These are phyloP conservation scores for Oscheius sp. DNA, from an alignment of 2,888 invertebrate genomes.

Conservation along the genomic window DNA sequence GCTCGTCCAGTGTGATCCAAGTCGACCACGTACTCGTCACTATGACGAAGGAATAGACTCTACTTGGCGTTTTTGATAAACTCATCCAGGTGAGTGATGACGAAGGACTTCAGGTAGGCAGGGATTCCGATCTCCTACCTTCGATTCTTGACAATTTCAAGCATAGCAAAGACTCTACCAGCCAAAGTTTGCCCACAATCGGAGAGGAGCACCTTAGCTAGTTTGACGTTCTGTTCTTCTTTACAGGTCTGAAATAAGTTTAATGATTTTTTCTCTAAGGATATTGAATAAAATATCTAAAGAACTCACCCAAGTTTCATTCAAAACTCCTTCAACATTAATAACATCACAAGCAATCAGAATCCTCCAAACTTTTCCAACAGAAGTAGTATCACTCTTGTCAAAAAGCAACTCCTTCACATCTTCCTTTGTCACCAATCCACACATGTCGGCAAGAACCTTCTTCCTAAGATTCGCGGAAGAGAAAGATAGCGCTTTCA, in stretches of 20 bases:
- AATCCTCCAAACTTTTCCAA: constrained; percentile 1
- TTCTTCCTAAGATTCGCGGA: background rate
- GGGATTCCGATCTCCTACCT: background rate
- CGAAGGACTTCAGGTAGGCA: background rate
- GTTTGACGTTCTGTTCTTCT: background rate
- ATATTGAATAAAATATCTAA: too few relatives aligned
- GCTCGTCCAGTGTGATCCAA: background rate
- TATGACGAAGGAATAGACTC: background rate
- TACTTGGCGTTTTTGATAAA: constrained; percentile 18
- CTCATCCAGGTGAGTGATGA: background rate
- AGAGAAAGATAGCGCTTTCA: too few relatives aligned
- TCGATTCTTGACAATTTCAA: background rate
- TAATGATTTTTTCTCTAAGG: background rate
- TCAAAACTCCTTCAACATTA: background rate
- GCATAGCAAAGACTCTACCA: background rate
- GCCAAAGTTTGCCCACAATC: background rate
- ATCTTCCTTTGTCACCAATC: constrained; percentile 6
- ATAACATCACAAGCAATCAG: background rate
- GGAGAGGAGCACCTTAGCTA: background rate
- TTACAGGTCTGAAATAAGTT: too few relatives aligned
- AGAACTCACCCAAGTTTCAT: constrained; percentile 1
- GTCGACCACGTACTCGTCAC: constrained; percentile 38
- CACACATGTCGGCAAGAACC: background rate
- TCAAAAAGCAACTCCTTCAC: background rate
- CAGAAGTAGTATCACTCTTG: background rate